Percentiles rank a stretch among this genome's conserved stretches.
phyloP scores from a whole-genome alignment of 2,113 vertebrate species.

The Lagenorhynchus albirostris region DNA sequence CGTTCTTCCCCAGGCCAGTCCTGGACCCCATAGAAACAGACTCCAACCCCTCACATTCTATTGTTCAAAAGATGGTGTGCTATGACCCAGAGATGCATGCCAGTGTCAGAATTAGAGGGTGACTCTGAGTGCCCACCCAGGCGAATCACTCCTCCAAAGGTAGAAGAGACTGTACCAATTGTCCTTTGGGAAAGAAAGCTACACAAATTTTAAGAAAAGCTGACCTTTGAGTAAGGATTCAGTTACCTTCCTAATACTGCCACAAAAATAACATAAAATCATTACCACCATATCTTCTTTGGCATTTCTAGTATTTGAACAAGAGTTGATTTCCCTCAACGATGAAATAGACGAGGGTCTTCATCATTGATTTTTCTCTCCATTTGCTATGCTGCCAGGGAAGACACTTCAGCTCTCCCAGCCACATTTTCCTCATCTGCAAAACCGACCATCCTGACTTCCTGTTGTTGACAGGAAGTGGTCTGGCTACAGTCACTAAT shows the following conservation, averaged over 20 bases:
- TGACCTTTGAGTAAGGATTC: neutral
- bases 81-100: neutral
- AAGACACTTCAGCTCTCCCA: neutral
- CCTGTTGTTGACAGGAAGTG: neutral
- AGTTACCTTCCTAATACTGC: neutral
- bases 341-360: neutral
- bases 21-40: neutral
- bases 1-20: neutral
- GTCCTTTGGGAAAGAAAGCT: neutral
- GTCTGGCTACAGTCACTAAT: no score
- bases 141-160: neutral
- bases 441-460: neutral
- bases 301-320: slow-evolving; percentile 3
- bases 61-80: neutral
- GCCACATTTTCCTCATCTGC: neutral
- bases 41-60: neutral
- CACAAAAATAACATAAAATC: neutral
- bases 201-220: neutral
- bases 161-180: neutral
- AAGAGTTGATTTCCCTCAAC: neutral
- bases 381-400: neutral
- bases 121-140: neutral
- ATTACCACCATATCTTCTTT: neutral
- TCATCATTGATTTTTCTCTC: neutral
- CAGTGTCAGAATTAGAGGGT: neutral